Evolutionary conservation across 2,888 invertebrate species (phyloP), one percentile per base, ranked within the genome.

Genomic region (Polydesmus complanatus): DNA sequence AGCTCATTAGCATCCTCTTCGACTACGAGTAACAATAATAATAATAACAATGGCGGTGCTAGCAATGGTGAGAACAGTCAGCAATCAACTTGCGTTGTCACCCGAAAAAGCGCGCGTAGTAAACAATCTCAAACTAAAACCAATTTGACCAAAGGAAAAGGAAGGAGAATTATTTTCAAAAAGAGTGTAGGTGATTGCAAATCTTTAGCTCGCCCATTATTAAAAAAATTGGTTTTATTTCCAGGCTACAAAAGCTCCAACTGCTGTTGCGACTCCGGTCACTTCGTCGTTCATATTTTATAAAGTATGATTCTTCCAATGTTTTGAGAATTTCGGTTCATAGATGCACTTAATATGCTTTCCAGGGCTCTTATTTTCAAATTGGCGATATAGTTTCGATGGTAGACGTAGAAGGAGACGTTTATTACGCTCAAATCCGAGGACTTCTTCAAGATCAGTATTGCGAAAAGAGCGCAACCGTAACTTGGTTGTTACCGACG

Each of bases 401-500:
- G 73, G 78, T 83, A 61, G 91, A 91, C 70, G 83, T 84, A 2
- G 84, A 86, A 58, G 73, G 73, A 3, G 83, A 83, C 64, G 80
- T 83, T 26, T 95, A 84, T 75, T 95, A 91, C 70, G 93, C 91
- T 3, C 93, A 94, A 77, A 83, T 94, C 60, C 80, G 88, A 59
- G 93, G 92, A 1, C 81, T 95, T 59, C 77, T 94, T 62, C 87
- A 89, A 0, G 94, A 95, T 73, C 89, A 91, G 72, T 94, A 89
- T 73, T 89, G 91, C 68, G 88, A 92, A 72, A 93, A 93, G 75
- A 92, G 91, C 72, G 93, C 92, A 0, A 88, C 87, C 1, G 77
- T 94, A 18, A 89, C 92, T 0, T 95, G 94, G 94, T 78, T 95
- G 0, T 76, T 95, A 59, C 94, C 94, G 0, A 91, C 92, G 0